Evolutionary conservation across 92 coral and sea anemone species (phyloP), one percentile per base, ranked within the genome.

Genomic region (Actinostola sp.): DNA sequence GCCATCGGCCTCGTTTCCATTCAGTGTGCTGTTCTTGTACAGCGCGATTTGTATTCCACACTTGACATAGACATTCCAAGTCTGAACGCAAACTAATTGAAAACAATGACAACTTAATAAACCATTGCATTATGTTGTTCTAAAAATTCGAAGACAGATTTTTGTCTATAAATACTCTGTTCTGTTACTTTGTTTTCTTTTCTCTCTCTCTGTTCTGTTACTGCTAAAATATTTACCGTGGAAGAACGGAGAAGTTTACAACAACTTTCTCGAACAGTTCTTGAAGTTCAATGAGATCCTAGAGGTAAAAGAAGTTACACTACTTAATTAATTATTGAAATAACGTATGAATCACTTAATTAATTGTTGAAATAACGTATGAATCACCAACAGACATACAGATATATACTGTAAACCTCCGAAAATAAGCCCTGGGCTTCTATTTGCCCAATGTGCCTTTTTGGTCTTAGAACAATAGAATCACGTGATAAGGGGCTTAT

Each of bases 1-100:
- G 97, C 98, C 98, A 94, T 27, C 98, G 87, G 32, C 96, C 97
- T 3, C 98, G 97, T 48, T 90, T 87, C 97, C 98, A 94, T 78
- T 88, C 97, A 1, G 89, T 88, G 52, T 94, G 98, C 36, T 94
- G 98, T 50, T 91, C 98, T 72, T 88, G 98, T 26, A 94, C 87
- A 25, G 91, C 86, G 61, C 92, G 91, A 77, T 83, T 83, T 12
- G 90, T 87, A 57, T 81, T 85, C 98, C 98, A 93, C n/a, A 93
- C 98, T 65, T 93, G 90, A 12, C 93, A 93, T 11, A 90, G 88
- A 58, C 97, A 93, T 44, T 91, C 98, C 68, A 93, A 82, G 78
- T 93, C 96, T 23, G 93, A 81, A 27, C 90, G 93, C 24, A 93
- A 75, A 72, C 98, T 93, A n/a, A n/a, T n/a, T n/a, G n/a, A n/a